Evolutionary conservation across 2,113 vertebrate genomes (phyloP), one percentile per base, ranked within the genome.

Genomic region (Hippopotamus amphibius): DNA sequence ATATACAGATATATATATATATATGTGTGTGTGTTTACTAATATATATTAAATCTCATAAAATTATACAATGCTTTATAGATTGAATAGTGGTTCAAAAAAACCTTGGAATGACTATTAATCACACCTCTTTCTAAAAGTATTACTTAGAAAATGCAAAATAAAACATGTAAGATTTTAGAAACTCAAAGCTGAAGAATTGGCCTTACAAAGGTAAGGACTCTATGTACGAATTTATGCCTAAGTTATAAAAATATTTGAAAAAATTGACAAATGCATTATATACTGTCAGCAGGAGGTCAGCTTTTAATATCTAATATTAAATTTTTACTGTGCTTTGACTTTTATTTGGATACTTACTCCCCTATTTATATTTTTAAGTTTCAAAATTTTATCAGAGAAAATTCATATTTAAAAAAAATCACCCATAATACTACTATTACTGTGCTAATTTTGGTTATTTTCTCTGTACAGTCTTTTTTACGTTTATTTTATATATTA

Each of bases 311-410:
- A 68, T 63, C 55, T 72, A 43, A 74, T 88, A 76, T 89, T 82
- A 53, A 61, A 30, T 77, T 77, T 68, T 83, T 61, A 53, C 17
- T 79, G 9, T 43, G 66, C 2, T 61, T 89, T 71, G 48, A 93
- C 33, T 82, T 81, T 91, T 41, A 61, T 46, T 88, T 87, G n/a
- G 79, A 53, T 86, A 71, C 41, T 41, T 50, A 63, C 55, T n/a
- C 30, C 24, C 30, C 7, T 30, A 77, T 17, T 76, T 91, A 68
- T 1, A 8, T 53, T 93, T 76, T 77, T 89, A 63, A 28, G 9
- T 79, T 89, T 79, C 13, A 79, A 83, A 93, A 89, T 22, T 59
- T 77, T 21, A 89, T 77, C n/a, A 53, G 14, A 93, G 8, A 93
- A 92, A 37, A 5, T 74, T 72, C 9, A 68, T 41, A 88, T 30